Percentiles rank a stretch among this genome's conserved stretches.
phyloP scores from a whole-genome alignment of 2,113 vertebrate genomes.

The Sapayoa aenigma region DNA sequence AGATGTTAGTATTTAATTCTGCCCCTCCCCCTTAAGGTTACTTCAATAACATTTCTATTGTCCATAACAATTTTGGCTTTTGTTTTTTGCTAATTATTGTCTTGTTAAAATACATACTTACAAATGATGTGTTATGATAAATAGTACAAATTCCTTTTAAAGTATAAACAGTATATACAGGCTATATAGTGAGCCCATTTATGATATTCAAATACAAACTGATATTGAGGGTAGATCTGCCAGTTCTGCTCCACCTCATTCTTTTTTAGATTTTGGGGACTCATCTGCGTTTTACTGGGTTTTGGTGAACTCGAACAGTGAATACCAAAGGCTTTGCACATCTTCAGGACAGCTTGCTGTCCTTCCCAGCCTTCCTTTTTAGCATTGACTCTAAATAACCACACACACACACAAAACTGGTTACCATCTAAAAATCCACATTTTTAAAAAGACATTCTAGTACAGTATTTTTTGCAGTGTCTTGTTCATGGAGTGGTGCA shows the following conservation, averaged over 20 bases:
- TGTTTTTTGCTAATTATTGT: neutral
- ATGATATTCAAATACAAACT: neutral
- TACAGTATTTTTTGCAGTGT: neutral
- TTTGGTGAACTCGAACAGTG: neutral
- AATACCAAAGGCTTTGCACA: neutral
- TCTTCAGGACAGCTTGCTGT: neutral
- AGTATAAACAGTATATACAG: neutral
- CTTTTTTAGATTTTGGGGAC: neutral
- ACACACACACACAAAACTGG: neutral
- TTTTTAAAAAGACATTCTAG: neutral
- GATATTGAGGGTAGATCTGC: neutral
- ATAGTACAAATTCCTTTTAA: neutral
- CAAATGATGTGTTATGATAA: neutral
- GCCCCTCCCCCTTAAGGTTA: neutral
- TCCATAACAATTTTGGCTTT: neutral
- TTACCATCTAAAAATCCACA: neutral
- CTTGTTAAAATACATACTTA: neutral
- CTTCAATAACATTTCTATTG: neutral
- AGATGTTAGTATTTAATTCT: neutral
- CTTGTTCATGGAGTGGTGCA: neutral
- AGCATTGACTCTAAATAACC: neutral
- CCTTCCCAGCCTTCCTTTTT: neutral
- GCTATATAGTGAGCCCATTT: neutral
- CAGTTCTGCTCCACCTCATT: neutral
- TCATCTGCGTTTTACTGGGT: neutral